Conservation (phyloP, 2,888 invertebrate genomes). For the Rotaria macrura region DNA sequence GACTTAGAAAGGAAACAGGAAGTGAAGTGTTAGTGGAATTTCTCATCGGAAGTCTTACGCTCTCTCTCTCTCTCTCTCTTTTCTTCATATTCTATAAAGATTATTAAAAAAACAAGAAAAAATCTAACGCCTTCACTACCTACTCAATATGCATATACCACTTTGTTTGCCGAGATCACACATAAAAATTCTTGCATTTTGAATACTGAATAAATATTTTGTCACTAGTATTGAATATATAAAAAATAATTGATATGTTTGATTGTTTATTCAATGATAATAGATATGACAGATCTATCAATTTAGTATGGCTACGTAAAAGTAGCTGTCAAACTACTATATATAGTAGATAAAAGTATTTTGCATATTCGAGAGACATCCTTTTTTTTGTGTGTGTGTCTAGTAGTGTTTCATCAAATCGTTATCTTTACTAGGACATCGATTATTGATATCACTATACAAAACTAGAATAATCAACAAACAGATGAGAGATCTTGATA, state of each 20-base stretch:
- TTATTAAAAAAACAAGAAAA: background rate
- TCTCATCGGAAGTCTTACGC: background rate
- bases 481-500: no score
- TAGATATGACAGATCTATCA: no score
- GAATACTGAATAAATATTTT: background rate
- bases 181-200: background rate
- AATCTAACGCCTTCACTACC: background rate
- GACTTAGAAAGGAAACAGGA: background rate
- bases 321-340: no score
- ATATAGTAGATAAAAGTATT: no score
- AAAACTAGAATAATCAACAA: background rate
- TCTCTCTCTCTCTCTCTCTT: background rate
- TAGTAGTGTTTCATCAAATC: no score
- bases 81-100: background rate
- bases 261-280: background rate
- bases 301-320: no score
- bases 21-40: slow-evolving; percentile 9
- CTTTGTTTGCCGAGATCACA: background rate
- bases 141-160: background rate
- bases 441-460: background rate
- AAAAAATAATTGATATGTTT: background rate
- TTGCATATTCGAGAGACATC: no score
- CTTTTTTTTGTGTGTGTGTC: no score
- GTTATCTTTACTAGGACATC: background rate
- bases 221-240: no score